Conservation (phyloP, 2,888 invertebrate species). For the Parnassius mnemosyne region DNA sequence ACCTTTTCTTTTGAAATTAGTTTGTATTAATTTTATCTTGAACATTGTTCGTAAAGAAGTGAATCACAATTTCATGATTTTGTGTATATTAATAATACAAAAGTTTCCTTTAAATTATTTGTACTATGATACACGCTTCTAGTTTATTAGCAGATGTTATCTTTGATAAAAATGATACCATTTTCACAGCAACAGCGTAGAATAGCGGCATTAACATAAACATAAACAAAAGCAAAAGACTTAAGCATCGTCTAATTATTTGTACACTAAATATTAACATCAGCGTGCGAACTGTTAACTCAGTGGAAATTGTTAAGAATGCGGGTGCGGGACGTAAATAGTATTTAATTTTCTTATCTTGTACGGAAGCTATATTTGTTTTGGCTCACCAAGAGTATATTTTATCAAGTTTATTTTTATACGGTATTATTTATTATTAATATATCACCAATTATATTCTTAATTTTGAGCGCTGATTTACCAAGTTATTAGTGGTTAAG, state of each 20-base stretch:
- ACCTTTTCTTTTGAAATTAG: too few species aligned
- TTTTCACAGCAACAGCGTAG: constrained; percentile 21
- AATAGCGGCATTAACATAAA: constrained; percentile 23
- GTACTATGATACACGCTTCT: constrained; percentile 4
- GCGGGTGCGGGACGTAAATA: constrained; percentile 1
- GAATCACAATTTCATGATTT: background rate
- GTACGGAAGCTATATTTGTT: constrained; percentile 3
- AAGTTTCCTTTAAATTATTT: constrained; percentile 17
- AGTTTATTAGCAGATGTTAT: constrained; percentile 12
- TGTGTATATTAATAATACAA: constrained; percentile 1
- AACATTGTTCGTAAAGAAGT: too few species aligned
- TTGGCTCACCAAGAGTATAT: too few species aligned
- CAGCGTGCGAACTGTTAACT: constrained; percentile 32
- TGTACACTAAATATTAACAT: constrained; percentile 28
- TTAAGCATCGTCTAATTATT: constrained; percentile 21
- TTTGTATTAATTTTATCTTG: too few species aligned
- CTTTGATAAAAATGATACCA: constrained; percentile 19
- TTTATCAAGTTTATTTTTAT: too few species aligned
- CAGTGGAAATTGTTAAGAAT: background rate
- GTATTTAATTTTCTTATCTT: constrained; percentile 1
- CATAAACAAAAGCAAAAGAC: constrained; percentile 21
- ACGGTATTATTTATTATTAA: too few species aligned
- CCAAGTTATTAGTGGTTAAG: too few species aligned
- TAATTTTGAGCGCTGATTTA: too few species aligned
- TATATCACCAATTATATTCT: too few species aligned